A percentile compares a stretch with the other conserved stretches of the same genome.
Conservation (phyloP, 2,797 vertebrate species). For the Varecia variegata region DNA sequence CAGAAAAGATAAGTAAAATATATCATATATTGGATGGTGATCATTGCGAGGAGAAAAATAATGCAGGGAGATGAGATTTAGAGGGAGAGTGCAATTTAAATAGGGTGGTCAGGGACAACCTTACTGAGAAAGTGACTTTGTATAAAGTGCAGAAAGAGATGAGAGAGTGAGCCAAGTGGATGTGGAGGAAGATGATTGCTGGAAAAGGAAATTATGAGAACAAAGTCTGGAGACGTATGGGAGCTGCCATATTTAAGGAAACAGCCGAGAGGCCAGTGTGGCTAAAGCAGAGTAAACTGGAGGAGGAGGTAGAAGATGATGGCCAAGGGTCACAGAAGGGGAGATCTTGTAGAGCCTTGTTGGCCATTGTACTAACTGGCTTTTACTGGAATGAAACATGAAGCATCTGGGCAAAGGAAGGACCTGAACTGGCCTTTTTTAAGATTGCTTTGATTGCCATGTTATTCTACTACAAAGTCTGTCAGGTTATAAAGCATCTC, state of each 20-base stretch:
- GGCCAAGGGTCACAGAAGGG: not conserved
- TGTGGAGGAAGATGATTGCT: not conserved
- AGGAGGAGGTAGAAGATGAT: not conserved
- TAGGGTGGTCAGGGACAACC: not conserved
- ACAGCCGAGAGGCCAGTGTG: not conserved
- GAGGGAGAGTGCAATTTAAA: not conserved
- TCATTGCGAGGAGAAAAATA: not conserved
- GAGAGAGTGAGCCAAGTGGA: not conserved
- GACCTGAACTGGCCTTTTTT: not conserved
- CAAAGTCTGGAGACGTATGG: not conserved
- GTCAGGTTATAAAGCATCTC: not conserved
- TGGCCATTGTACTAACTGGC: not conserved
- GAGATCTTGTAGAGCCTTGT: not conserved
- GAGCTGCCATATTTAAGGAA: not conserved
- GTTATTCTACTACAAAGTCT: not conserved
- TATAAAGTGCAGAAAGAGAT: not conserved
- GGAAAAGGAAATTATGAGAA: not conserved
- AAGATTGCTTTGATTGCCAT: not conserved
- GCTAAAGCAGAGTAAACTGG: not conserved
- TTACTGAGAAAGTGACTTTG: not conserved
- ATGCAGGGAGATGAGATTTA: not conserved
- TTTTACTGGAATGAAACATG: not conserved
- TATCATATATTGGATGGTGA: not conserved
- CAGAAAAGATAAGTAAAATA: not conserved
- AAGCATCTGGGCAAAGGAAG: not conserved